These are phyloP conservation scores for Protomyctophum bolini DNA, from an alignment of 2,113 vertebrate genomes.

Conservation along the genomic window DNA sequence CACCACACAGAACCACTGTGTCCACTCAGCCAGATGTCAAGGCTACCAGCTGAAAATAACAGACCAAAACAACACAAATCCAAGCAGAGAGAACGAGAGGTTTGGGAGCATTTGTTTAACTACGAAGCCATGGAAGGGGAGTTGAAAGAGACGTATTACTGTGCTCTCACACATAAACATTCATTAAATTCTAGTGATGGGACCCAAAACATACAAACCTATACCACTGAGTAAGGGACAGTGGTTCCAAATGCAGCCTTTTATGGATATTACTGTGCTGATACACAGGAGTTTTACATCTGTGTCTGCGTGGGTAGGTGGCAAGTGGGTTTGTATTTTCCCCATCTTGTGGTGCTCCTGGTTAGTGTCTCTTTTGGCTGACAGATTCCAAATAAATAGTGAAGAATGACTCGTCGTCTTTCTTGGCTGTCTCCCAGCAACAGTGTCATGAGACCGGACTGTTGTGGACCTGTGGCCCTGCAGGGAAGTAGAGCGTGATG, in stretches of 20 bases:
- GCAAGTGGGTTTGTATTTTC: conserved; percentile 28
- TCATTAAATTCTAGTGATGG: conserved; percentile 50
- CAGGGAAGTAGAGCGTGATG: conserved; percentile 41
- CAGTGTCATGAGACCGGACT: conserved; percentile 31
- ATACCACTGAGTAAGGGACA: conserved; percentile 52
- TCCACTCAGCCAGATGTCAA: conserved; percentile 35
- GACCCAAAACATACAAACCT: conserved; percentile 62
- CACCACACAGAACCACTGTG: conserved; percentile 21
- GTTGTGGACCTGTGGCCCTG: not conserved
- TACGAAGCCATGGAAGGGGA: conserved; percentile 44
- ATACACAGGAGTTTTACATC: conserved; percentile 16
- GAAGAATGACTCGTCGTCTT: not conserved
- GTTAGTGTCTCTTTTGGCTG: conserved; percentile 3
- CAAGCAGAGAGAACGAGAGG: conserved; percentile 22
- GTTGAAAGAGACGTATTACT: conserved; percentile 59
- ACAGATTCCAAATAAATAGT: conserved; percentile 1
- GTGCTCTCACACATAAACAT: conserved; percentile 52
- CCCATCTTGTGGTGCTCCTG: conserved; percentile 11
- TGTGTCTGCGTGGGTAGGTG: conserved; percentile 36
- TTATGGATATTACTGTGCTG: conserved; percentile 56
- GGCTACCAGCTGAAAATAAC: conserved; percentile 54
- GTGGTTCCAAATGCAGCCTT: conserved; percentile 52
- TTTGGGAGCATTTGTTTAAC: conserved; percentile 19
- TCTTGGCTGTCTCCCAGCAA: conserved; percentile 15
- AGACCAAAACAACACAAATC: conserved; percentile 52